Evolutionary conservation across 2,797 vertebrate genomes (phyloP), one percentile per base, ranked within the genome.

Genomic region (Silurus aristotelis): DNA sequence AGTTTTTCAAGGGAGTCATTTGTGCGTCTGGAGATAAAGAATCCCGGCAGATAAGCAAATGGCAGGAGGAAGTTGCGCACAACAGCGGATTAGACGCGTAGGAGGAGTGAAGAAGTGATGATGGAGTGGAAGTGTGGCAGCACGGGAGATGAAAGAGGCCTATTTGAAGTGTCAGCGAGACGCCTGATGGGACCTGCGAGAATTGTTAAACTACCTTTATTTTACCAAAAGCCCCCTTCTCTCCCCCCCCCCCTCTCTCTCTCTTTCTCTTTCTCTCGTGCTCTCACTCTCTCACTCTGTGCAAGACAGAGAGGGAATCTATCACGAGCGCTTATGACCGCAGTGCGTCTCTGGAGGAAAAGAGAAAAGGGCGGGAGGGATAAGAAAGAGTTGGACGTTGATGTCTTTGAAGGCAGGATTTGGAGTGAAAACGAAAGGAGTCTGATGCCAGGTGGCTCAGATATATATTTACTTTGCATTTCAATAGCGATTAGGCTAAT

Each of bases 151-250:
- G 87, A 91, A 90, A 90, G 89, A 79, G 84, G 55, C 82, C 89
- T 84, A 89, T 90, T 88, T 90, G 85, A 91, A 89, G 90, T 91
- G 90, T 90, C 86, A 91, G 89, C 52, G 38, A 86, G 86, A 87
- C 87, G 82, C 86, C 86, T 85, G 87, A 88, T 86, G 87, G 82
- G 84, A 75, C 85, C 87, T 84, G 77, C 60, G 87, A 89, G 87
- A 87, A 84, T 81, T 85, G 89, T 90, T 87, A 90, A 90, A 91
- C 87, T 89, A 88, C 89, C 86, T 89, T 89, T 88, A 88, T 91
- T 91, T 91, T 88, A 89, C 80, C 82, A 79, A 86, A 83, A 7
- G 10, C 48, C 48, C 48, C 48, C 75, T 67, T 43, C 83, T 22
- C 73, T 64, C n/a, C n/a, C 67, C 15, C 27, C 19, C 56, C 31